Percentiles rank a stretch among this genome's conserved stretches.
Evolutionary conservation across 1,140 invertebrate genomes (phyloP).

Genomic region (Oncopodura yosiiana): DNA sequence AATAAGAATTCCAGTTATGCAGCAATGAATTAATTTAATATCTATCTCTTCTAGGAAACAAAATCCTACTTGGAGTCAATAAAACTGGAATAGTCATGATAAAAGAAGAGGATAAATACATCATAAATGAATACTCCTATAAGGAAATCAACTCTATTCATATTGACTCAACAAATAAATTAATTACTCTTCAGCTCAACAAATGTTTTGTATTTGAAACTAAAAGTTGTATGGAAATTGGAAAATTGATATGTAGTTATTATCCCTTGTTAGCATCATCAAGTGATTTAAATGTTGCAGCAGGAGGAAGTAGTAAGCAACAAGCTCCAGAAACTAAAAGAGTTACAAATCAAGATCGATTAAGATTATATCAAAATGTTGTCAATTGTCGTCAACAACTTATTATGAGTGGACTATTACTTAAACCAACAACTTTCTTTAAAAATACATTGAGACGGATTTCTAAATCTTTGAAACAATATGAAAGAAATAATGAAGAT

Average conservation of each 20-base stretch:
- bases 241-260: conserved; percentile 83
- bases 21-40: conserved; percentile 9
- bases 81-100: conserved; percentile 80
- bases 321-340: conserved; percentile 43
- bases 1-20: too few relatives aligned
- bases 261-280: conserved; percentile 72
- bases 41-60: conserved; percentile 41
- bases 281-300: conserved; percentile 40
- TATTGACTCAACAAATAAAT: conserved; percentile 81
- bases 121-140: conserved; percentile 79
- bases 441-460: conserved; percentile 74
- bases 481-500: conserved; percentile 70
- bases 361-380: conserved; percentile 64
- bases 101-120: conserved; percentile 78
- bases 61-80: conserved; percentile 72
- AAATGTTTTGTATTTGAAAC: conserved; percentile 85
- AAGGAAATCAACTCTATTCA: conserved; percentile 80
- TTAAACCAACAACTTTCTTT: conserved; percentile 74
- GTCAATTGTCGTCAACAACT: conserved; percentile 52
- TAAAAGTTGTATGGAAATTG: conserved; percentile 59
- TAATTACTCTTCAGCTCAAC: conserved; percentile 64
- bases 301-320: neutral
- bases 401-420: conserved; percentile 69
- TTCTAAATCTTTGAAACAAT: conserved; percentile 75
- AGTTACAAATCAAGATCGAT: conserved; percentile 70